Evolutionary conservation across 2,888 invertebrate genomes (phyloP).

Genomic region (Eilema sororculum): DNA sequence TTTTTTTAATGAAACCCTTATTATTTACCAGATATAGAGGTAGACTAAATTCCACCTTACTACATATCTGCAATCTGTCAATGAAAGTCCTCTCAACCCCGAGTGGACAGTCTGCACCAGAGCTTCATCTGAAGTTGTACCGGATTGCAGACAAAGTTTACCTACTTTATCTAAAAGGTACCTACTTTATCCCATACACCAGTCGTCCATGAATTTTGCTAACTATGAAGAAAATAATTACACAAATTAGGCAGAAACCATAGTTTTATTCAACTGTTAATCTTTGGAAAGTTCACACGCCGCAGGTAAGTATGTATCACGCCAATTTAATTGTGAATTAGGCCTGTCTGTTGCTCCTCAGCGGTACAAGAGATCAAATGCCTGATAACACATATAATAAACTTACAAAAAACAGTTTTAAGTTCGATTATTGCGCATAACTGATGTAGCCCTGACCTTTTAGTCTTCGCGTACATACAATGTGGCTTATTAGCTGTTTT

Average conservation of each 20-base stretch:
- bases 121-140: no score
- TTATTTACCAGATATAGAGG: no score
- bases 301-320: not conserved
- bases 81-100: no score
- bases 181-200: no score
- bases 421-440: conserved; percentile 17
- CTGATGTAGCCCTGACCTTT: conserved; percentile 14
- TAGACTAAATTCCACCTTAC: no score
- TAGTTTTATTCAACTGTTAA: not conserved
- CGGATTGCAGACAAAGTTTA: no score
- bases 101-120: no score
- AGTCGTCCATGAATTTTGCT: no score
- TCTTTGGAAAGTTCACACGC: conserved; percentile 9
- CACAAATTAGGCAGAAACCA: not conserved
- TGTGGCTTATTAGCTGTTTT: conserved; percentile 9
- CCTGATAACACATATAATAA: conserved; percentile 15
- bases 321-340: conserved; percentile 8
- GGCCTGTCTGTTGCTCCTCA: conserved; percentile 8
- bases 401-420: conserved; percentile 18
- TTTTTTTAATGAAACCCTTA: no score
- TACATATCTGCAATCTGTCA: no score
- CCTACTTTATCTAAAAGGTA: no score
- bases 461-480: not conserved
- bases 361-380: conserved; percentile 13
- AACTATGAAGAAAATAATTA: no score